phyloP scores from a whole-genome alignment of 1,140 invertebrate genomes.

The Chelonus insularis region DNA sequence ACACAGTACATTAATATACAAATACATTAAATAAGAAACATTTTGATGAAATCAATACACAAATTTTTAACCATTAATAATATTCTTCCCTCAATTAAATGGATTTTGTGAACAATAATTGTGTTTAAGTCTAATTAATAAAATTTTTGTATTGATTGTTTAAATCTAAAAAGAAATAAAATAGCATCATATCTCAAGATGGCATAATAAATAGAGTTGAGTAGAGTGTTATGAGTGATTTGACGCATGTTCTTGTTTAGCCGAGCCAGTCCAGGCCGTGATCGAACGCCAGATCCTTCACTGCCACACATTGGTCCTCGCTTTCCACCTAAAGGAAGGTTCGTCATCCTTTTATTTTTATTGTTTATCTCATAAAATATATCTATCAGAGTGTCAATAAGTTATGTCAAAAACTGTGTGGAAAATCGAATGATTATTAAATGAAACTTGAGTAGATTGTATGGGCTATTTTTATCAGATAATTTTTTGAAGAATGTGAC shows the following conservation, averaged over 20 bases:
- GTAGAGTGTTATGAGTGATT: constrained; percentile 60
- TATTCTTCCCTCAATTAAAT: too few relatives aligned
- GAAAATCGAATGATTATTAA: constrained; percentile 1
- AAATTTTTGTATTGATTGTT: too few relatives aligned
- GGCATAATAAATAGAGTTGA: constrained; percentile 32
- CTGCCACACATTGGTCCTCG: constrained; percentile 85
- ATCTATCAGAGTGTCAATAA: neutral
- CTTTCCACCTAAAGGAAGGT: constrained; percentile 82
- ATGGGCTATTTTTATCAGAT: too few relatives aligned
- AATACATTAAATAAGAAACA: too few relatives aligned
- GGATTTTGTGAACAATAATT: too few relatives aligned
- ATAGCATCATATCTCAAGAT: constrained; percentile 2
- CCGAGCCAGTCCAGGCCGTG: constrained; percentile 80
- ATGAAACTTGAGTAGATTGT: too few relatives aligned
- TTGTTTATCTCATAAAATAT: neutral
- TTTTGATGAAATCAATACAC: too few relatives aligned
- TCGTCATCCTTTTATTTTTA: constrained; percentile 46
- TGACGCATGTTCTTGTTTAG: constrained; percentile 70
- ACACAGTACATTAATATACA: too few relatives aligned
- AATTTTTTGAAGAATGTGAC: too few relatives aligned
- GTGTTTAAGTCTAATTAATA: too few relatives aligned
- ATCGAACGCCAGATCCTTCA: constrained; percentile 75
- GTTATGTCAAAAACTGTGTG: neutral
- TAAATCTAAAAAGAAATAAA: neutral
- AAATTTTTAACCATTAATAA: too few relatives aligned